Conservation (phyloP, 2,888 invertebrate genomes). For the Galerucella calmariensis region DNA sequence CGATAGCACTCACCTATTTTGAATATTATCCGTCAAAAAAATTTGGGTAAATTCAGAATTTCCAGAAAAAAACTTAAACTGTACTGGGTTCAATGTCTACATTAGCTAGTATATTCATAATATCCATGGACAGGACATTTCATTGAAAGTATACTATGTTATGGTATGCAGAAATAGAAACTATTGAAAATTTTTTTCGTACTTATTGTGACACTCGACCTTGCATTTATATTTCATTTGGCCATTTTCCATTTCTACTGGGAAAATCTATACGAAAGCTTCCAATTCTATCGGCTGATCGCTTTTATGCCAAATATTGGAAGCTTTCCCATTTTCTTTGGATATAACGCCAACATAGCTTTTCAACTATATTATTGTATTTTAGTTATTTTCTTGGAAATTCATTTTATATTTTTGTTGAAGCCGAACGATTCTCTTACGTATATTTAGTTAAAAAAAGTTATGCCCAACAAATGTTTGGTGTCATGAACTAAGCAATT, state of each 20-base stretch:
- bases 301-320: constrained; percentile 18
- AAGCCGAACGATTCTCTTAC: constrained; percentile 20
- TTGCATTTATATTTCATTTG: constrained; percentile 31
- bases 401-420: constrained; percentile 18
- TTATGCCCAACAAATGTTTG: not conserved
- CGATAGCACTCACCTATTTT: no score
- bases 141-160: not conserved
- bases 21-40: no score
- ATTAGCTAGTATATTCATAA: no score
- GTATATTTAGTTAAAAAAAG: not conserved
- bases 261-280: constrained; percentile 22
- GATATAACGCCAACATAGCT: constrained; percentile 28
- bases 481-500: not conserved
- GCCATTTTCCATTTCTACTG: constrained; percentile 29
- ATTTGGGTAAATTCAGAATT: no score
- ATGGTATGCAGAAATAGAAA: not conserved
- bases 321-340: constrained; percentile 25
- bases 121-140: not conserved
- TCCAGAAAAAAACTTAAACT: no score
- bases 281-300: constrained; percentile 21
- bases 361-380: constrained; percentile 20
- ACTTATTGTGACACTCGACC: constrained; percentile 18
- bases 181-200: not conserved
- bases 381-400: constrained; percentile 16
- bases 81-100: no score